Evolutionary conservation across 2,113 vertebrate genomes (phyloP).

Genomic region (Dryoscopus gambensis): DNA sequence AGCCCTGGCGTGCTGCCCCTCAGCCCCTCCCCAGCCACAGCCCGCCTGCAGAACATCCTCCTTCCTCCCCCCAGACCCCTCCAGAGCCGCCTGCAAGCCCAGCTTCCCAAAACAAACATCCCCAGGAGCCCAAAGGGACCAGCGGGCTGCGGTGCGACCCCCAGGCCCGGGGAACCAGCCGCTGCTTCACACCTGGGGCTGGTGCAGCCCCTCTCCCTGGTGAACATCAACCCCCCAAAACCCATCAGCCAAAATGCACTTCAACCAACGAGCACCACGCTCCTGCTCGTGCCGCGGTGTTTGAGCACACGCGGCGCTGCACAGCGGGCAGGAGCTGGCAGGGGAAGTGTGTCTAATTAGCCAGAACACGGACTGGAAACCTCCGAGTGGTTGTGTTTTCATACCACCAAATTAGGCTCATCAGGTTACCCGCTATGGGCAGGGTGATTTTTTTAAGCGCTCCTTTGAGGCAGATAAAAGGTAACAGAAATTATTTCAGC

Average conservation of each 20-base stretch:
- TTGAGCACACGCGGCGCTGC: not conserved
- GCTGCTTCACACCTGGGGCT: not conserved
- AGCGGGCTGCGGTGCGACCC: fast-evolving
- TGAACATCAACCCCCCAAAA: not conserved
- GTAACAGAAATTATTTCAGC: slow-evolving; percentile 12
- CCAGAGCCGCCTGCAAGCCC: not conserved
- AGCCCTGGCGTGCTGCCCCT: not conserved
- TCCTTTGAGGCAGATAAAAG: slow-evolving; percentile 42
- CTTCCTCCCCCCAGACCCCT: not conserved
- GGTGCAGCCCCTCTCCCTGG: not conserved
- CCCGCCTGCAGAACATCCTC: not conserved
- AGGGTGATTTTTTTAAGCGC: not conserved
- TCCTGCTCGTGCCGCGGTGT: not conserved
- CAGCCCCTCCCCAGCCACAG: not conserved
- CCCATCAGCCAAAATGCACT: fast-evolving
- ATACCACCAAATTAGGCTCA: slow-evolving; percentile 26
- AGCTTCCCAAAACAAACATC: not conserved
- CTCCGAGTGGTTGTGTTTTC: slow-evolving; percentile 9
- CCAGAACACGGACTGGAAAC: not conserved
- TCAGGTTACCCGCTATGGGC: not conserved
- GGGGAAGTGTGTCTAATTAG: not conserved
- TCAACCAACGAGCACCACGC: not conserved
- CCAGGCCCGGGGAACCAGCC: fast-evolving
- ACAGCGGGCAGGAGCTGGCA: not conserved
- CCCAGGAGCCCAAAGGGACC: not conserved